Base-by-base conservation (phyloP, 2,113 vertebrate species). In the Oreocharis arfaki region DNA sequence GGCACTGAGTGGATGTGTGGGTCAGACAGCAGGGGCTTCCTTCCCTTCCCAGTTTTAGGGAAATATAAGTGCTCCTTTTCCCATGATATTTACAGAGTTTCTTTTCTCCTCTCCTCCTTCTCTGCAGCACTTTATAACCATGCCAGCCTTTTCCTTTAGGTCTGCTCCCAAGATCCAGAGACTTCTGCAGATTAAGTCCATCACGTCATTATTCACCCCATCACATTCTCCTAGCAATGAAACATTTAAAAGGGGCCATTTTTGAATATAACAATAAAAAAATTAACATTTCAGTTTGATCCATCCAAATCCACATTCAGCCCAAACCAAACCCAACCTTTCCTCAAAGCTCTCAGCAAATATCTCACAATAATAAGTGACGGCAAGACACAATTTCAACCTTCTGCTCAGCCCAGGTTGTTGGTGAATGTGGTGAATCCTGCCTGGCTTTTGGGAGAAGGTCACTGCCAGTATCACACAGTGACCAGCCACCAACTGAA, bases 391-490 rank as follows among this genome's bases (percentile, higher is more conserved):
- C 10, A 52, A 3, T 57, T 75, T 80, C 57, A 78, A 15, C 60
- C 35, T 76, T 60, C 47, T 93, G 35, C 56, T 30, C 24, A 75
- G 56, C 8, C n/a, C 1, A 2, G 53, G 84, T 27, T 90, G 15
- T 24, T 61, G 84, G 46, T 53, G 23, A 16, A 53, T 22, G 28
- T 30, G 41, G 13, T 42, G 15, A 37, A 27, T 50, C 49, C 32
- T 94, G 41, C 37, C 33, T 33, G 42, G 50, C 9, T 53, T 57
- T 44, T 0, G 1, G 42, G 70, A 84, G 30, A 15, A 7, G 13
- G 14, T 71, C 49, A 53, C n/a, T 7, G 7, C 1, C 1, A 16
- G 33, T n/a, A 41, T 27, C 3, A 2, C 55, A 41, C 14, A 41
- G 59, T 23, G 11, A 49, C 33, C 37, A 68, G 52, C 13, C 41